Evolutionary conservation across 2,888 invertebrate species (phyloP), one percentile per base, ranked within the genome.

Genomic region (Tuta absoluta): DNA sequence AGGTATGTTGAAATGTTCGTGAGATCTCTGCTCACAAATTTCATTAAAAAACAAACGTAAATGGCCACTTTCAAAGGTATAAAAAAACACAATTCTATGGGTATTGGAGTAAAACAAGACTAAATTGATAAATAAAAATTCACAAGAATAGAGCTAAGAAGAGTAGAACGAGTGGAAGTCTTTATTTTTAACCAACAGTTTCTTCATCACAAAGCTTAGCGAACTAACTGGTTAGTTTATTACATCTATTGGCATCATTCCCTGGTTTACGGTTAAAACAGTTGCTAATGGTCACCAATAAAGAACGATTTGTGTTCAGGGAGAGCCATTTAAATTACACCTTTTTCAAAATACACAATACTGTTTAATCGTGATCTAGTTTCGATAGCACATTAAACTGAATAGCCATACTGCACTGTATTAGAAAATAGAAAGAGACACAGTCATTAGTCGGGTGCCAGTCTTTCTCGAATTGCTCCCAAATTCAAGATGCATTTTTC

Each of bases 221-320:
- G 71, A 73, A 72, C 73, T 66, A 64, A 65, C 65, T 57, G 66
- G 74, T 80, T 78, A 80, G 82, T 83, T 81, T 73, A 72, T 70
- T 73, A 71, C 69, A 73, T 71, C 73, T 78, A 84, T 82, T 82
- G 79, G 82, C 80, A 78, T 76, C 78, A 74, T 78, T 82, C 76
- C 73, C 66, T 72, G 68, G 67, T 72, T 77, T 77, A 75, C 74
- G 69, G 74, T 70, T 69, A 69, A 72, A 75, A 77, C 72, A 69
- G 69, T 74, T 69, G 74, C 68, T 75, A 67, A 78, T 77, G 71
- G 77, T 67, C 72, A 76, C 73, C 77, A 75, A 71, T 72, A 70
- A 73, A 71, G 63, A 68, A 57, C 66, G 59, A 66, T 66, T 63
- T 68, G 66, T 68, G 66, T 62, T 66, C 62, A 69, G 68, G 68